Evolutionary conservation across 2,797 vertebrate species (phyloP), one percentile per base, ranked within the genome.

Genomic region (Alauda arvensis): DNA sequence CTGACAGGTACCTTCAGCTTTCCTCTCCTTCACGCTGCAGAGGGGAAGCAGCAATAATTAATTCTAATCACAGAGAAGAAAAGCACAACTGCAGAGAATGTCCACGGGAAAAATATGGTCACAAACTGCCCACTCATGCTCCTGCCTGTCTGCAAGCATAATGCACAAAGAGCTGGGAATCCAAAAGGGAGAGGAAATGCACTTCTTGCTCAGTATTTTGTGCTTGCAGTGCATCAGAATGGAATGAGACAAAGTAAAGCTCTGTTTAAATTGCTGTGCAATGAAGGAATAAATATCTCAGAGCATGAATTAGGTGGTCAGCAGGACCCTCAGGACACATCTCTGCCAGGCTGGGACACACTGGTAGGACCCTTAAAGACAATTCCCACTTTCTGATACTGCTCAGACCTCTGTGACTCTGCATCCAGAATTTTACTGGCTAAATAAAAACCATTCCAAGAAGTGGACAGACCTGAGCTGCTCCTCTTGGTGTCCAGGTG

Each of bases 1-100:
- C 51, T 83, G 87, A 77, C 84, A 90, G 85, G 49, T 66, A 70
- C 46, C 60, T 87, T 79, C 71, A 66, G 72, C 67, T 74, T 59
- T 89, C 12, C n/a, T 90, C 90, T 82, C 86, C 87, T 89, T 65
- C 77, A 39, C 82, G 26, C 83, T 80, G 90, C 80, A 91, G 53
- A 90, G 77, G 45, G 83, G 87, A 94, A 96, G 92, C 79, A 95
- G 86, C 66, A 87, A 86, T 93, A 96, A 96, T 97, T 96, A 95
- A 95, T 96, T 97, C 92, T 93, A 94, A 96, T 96, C 96, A 93
- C 77, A 92, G 91, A 76, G 88, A 95, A 91, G 71, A 81, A 94
- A 92, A 94, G 88, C 39, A 68, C 67, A 79, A 84, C 62, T 80
- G 77, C 87, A 89, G 81, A 92, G 67, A 68, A 85, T 39, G 74